These are phyloP conservation scores for Anhinga rufa DNA, from an alignment of 2,113 vertebrate genomes.

Conservation along the genomic window DNA sequence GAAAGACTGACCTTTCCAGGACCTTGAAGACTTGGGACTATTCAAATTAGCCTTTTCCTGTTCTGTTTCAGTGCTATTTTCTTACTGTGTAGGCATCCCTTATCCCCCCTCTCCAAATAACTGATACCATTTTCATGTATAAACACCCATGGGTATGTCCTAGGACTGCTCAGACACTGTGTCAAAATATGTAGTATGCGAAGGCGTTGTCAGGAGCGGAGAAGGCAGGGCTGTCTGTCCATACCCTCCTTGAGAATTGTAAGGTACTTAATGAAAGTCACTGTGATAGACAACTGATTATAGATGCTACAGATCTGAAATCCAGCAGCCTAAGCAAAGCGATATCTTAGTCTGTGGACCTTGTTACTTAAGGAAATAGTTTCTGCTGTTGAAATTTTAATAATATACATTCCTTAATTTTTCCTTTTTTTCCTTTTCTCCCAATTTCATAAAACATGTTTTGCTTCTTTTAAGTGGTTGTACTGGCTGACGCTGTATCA, in stretches of 20 bases:
- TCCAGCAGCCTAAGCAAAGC: not conserved
- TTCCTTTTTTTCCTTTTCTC: not conserved
- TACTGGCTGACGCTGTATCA: not conserved
- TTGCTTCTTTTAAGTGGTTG: not conserved
- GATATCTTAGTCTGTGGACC: not conserved
- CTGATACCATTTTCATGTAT: no score
- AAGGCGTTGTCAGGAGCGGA: not conserved
- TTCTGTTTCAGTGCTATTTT: not conserved
- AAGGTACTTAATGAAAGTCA: not conserved
- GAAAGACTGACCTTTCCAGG: not conserved
- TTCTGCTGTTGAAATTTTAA: not conserved
- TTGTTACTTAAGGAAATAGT: not conserved
- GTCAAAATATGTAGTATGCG: rapidly evolving
- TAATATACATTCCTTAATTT: not conserved
- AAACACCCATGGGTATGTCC: not conserved
- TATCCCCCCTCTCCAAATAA: no score
- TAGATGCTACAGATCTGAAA: not conserved
- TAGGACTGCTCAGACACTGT: not conserved
- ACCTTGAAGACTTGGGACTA: not conserved
- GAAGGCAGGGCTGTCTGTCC: not conserved
- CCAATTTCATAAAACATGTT: not conserved
- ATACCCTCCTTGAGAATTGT: not conserved
- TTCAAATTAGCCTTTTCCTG: not conserved
- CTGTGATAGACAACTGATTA: not conserved
- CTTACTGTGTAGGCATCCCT: not conserved